These are phyloP conservation scores for Calameuta idolon DNA, from an alignment of 2,888 invertebrate genomes.

Conservation along the genomic window DNA sequence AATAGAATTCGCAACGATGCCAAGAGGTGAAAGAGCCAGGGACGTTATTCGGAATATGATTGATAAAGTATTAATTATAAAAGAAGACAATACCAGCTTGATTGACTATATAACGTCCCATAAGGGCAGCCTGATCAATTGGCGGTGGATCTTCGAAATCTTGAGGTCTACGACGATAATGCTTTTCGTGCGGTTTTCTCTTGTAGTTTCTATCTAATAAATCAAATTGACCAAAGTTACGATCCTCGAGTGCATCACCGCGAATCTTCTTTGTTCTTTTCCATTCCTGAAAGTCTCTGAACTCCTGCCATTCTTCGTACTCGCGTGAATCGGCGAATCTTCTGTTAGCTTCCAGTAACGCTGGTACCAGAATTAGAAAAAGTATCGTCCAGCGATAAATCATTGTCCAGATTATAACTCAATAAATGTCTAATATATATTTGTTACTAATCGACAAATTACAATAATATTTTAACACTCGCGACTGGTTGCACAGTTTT, in stretches of 20 bases:
- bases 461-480: not conserved
- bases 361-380: not conserved
- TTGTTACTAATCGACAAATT: not conserved
- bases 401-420: not conserved
- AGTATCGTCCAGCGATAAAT: not conserved
- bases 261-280: conserved; percentile 24
- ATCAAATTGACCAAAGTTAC: not conserved
- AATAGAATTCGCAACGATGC: not conserved
- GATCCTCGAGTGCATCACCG: not conserved
- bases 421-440: not conserved
- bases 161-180: not conserved
- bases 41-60: not conserved
- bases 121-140: conserved; percentile 72
- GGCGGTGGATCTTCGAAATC: conserved; percentile 70
- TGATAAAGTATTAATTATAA: conserved; percentile 1
- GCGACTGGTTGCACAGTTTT: not conserved
- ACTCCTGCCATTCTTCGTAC: conserved; percentile 35
- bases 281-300: conserved; percentile 38
- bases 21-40: not conserved
- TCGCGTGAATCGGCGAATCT: not conserved
- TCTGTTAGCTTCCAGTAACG: not conserved
- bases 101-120: conserved; percentile 81
- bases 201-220: not conserved
- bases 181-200: conserved; percentile 2
- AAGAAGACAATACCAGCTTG: conserved; percentile 71